Evolutionary conservation across 2,113 vertebrate species (phyloP), one percentile per base, ranked within the genome.

Genomic region (Strix uralensis): DNA sequence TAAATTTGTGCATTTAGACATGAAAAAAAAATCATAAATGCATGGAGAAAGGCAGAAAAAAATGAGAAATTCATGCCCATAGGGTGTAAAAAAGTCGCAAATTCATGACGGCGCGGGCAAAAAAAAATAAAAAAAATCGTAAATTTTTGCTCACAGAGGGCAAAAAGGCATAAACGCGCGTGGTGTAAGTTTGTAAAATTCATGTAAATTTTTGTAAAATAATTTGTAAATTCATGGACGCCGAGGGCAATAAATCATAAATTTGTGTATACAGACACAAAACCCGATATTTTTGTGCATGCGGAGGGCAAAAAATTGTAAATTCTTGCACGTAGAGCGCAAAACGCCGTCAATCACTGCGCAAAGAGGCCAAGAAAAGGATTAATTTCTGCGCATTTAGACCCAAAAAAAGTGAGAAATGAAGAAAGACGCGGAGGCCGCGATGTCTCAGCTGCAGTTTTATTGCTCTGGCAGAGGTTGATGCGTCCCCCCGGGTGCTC

Each of bases 251-350:
- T 7, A 23, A 32, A 30, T 23, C 26, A 10, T 11, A 8, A 38
- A 38, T 62, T 21, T 0, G 12, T 7, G 32, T 11, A 46, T 40
- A 40, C 10, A 15, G 72, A 27, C 30, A 4, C 14, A 13, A 47
- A 10, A 32, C 8, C 6, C 8, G 7, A 2, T 3, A 23, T 32
- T 18, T 55, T 55, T 32, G 11, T 18, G 29, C 4, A 3, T 2
- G 51, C 21, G 13, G 38, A 26, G 29, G 29, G 15, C 11, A 4
- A 30, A 38, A 71, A 40, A 63, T 12, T 2, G 13, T 13, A 12
- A 81, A 46, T 30, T 67, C 4, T 3, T 8, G 15, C 17, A 15
- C 4, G 3, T 0, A 3, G 15, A 34, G 5, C 5, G n/a, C 15
- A 22, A 49, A 30, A 47, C 7, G 2, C 11, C 4, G 1, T 9